phyloP scores from a whole-genome alignment of 2,888 invertebrate genomes.

The Parnassius mnemosyne region DNA sequence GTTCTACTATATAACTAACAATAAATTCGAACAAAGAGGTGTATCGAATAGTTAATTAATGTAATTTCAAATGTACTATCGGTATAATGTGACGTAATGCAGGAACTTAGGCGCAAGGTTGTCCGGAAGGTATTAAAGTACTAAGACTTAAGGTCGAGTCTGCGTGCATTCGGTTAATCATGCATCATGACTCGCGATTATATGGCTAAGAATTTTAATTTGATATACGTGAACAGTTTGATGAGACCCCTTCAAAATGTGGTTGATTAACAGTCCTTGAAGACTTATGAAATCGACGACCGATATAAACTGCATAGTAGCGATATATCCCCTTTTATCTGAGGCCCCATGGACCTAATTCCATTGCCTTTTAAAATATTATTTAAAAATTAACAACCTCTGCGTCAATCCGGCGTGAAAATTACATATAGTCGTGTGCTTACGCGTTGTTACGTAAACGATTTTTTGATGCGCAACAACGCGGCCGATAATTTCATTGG shows the following conservation, averaged over 20 bases:
- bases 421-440: background rate
- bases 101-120: conserved; percentile 71
- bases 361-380: too few relatives aligned
- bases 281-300: too few relatives aligned
- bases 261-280: too few relatives aligned
- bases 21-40: conserved; percentile 48
- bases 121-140: conserved; percentile 66
- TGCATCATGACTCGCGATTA: conserved; percentile 42
- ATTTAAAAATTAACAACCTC: too few relatives aligned
- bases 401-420: too few relatives aligned
- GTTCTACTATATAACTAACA: conserved; percentile 1
- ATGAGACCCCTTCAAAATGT: conserved; percentile 7
- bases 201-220: conserved; percentile 37
- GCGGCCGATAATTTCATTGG: conserved; percentile 68
- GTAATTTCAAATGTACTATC: conserved; percentile 57
- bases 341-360: too few relatives aligned
- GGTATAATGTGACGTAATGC: conserved; percentile 68
- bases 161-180: conserved; percentile 59
- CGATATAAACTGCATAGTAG: too few relatives aligned
- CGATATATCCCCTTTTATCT: too few relatives aligned
- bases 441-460: conserved; percentile 54
- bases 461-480: conserved; percentile 69
- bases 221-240: conserved; percentile 32
- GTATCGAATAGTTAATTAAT: conserved; percentile 42
- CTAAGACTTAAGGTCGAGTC: conserved; percentile 55